A percentile compares a stretch with the other conserved stretches of the same genome.
These are phyloP conservation scores for Danaus plexippus DNA, from an alignment of 1,140 invertebrate genomes.

Conservation along the genomic window DNA sequence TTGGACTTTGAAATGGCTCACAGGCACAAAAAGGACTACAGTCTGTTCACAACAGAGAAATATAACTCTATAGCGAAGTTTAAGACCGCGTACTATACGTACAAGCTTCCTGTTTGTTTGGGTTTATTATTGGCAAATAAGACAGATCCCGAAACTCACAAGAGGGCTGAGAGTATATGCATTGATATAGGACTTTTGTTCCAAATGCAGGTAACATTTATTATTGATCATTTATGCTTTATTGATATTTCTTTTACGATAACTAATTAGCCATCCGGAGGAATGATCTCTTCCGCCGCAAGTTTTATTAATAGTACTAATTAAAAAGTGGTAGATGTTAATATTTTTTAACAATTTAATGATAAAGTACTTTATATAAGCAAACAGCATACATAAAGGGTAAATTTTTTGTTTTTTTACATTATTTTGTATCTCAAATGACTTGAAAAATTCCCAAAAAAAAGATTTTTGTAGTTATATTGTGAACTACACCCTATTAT, in stretches of 20 bases:
- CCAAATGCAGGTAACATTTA: constrained; percentile 83
- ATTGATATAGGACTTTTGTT: constrained; percentile 92
- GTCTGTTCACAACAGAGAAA: constrained; percentile 81
- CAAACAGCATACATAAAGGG: too few relatives aligned
- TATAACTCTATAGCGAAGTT: constrained; percentile 90
- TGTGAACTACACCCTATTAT: background rate
- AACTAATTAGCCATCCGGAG: too few relatives aligned
- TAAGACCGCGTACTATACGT: constrained; percentile 93
- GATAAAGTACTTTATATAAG: too few relatives aligned
- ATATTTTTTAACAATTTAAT: too few relatives aligned
- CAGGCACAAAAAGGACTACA: constrained; percentile 73
- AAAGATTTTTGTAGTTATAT: too few relatives aligned
- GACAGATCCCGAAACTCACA: constrained; percentile 77
- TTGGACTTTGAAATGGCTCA: constrained; percentile 76
- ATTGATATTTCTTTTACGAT: background rate
- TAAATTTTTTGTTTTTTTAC: too few relatives aligned
- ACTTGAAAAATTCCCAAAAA: too few relatives aligned
- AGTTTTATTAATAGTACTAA: too few relatives aligned
- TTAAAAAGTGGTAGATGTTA: too few relatives aligned
- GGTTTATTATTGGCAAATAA: constrained; percentile 85
- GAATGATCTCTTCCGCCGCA: too few relatives aligned
- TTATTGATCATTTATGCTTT: constrained; percentile 1
- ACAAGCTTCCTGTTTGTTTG: constrained; percentile 85
- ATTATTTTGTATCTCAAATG: too few relatives aligned
- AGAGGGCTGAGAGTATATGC: constrained; percentile 81